Evolutionary conservation across 2,888 invertebrate species (phyloP).

Genomic region (Thumatha senex): DNA sequence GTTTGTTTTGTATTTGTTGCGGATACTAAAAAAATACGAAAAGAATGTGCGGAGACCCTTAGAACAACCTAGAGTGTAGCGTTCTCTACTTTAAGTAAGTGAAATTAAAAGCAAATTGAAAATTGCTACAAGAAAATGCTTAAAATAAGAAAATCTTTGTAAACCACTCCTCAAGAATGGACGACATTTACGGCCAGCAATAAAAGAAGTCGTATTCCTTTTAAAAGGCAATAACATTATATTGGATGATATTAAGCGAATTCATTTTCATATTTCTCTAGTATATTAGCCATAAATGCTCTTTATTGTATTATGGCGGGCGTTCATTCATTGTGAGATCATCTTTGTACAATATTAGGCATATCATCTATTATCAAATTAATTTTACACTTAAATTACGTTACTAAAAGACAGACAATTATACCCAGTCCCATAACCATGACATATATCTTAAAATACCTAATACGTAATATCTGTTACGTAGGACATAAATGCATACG

Average conservation of each 20-base stretch:
- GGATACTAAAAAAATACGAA: no score
- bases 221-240: constrained; percentile 12
- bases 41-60: no score
- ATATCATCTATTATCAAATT: not conserved
- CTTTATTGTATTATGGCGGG: constrained; percentile 6
- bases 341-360: not conserved
- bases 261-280: constrained; percentile 10
- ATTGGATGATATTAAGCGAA: constrained; percentile 11
- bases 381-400: not conserved
- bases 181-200: constrained; percentile 7
- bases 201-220: constrained; percentile 8
- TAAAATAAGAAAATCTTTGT: constrained; percentile 5
- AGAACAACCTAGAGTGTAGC: no score
- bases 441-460: no score
- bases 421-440: no score
- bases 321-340: not conserved
- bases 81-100: not conserved
- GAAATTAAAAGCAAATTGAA: not conserved
- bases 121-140: not conserved
- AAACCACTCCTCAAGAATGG: not conserved
- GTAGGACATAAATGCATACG: no score
- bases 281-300: constrained; percentile 8
- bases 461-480: no score
- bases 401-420: no score
- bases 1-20: no score